These are phyloP conservation scores for Drosophila mayri DNA, from an alignment of 1,140 invertebrate genomes.

Conservation along the genomic window DNA sequence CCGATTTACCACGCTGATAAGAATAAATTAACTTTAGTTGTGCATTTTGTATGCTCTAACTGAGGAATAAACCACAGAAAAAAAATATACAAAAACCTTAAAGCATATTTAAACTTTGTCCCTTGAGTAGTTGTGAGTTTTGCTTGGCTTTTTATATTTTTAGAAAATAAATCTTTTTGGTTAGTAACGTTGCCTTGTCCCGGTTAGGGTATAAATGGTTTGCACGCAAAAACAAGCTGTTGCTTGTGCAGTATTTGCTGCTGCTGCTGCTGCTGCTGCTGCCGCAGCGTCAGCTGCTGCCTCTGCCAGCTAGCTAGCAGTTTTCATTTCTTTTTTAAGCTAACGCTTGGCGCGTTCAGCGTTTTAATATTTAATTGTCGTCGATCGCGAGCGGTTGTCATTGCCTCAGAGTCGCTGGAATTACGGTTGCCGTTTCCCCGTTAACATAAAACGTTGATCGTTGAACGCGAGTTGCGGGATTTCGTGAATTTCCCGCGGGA, in stretches of 20 bases:
- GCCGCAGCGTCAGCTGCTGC: conserved; percentile 7
- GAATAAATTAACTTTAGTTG: conserved; percentile 16
- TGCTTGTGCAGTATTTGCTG: conserved; percentile 18
- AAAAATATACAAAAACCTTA: neutral
- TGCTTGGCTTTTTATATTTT: too few species aligned
- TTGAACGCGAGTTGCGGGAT: neutral
- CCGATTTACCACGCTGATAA: conserved; percentile 72
- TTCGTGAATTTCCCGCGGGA: neutral
- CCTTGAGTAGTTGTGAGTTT: too few species aligned
- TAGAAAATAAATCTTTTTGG: neutral
- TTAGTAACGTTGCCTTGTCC: too few species aligned
- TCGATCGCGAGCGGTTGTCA: conserved; percentile 69
- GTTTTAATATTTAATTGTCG: conserved; percentile 82
- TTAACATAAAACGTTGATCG: conserved; percentile 21
- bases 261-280: conserved; percentile 1
- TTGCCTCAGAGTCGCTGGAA: conserved; percentile 25
- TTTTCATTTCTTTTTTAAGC: conserved; percentile 84
- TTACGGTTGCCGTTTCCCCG: conserved; percentile 12
- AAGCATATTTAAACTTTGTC: too few species aligned
- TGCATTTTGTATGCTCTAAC: neutral
- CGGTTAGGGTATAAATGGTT: conserved; percentile 29
- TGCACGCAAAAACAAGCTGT: conserved; percentile 31
- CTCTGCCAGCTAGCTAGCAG: conserved; percentile 17
- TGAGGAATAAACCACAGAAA: too few species aligned
- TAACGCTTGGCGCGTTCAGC: conserved; percentile 66